Evolutionary conservation across 1,140 invertebrate species (phyloP), one percentile per base, ranked within the genome.

Genomic region (Cherax quadricarinatus): DNA sequence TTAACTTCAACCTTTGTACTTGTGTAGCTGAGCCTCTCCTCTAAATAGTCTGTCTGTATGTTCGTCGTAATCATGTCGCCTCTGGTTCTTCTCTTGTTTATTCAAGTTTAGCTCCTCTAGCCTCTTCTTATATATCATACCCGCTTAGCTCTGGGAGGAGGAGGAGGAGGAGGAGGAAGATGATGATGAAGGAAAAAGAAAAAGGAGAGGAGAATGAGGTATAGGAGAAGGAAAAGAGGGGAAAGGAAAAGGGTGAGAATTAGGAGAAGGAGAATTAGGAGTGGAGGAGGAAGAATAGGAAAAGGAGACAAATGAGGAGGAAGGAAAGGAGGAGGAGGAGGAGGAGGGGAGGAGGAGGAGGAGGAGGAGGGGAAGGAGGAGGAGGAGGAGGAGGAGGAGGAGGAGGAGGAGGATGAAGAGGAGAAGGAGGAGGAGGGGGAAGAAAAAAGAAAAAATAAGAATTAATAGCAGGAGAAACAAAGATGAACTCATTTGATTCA

Each of bases 181-280:
- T 41, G 7, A 41, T 16, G 84, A 73, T 41, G 41, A 53, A 73
- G 73, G 24, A 41, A 75, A 4, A n/a, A 7, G 21, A n/a, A n/a
- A 6, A 82, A 53, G 51, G 49, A 53, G 24, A 79, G 78, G 48
- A 18, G 49, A n/a, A 41, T n/a, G 30, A 60, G 49, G 78, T 3
- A 6, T 12, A 18, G 5, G 24, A 79, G 78, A 30, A 24, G n/a
- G n/a, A 41, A 49, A 30, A 16, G 48, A 30, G 4, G 21, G 12
- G 24, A 80, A 24, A 80, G 57, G n/a, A 53, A 85, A 57, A 85
- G 57, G 24, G n/a, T 41, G 62, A 73, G 84, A 86, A 60, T 21
- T n/a, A 86, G 62, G 41, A 73, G 14, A 41, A 41, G 57, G 41
- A 66, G 62, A 85, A 62, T 30, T 24, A 86, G 24, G 60, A 62